Evolutionary conservation across 2,113 vertebrate species (phyloP).

Genomic region (Crotalus viridis): DNA sequence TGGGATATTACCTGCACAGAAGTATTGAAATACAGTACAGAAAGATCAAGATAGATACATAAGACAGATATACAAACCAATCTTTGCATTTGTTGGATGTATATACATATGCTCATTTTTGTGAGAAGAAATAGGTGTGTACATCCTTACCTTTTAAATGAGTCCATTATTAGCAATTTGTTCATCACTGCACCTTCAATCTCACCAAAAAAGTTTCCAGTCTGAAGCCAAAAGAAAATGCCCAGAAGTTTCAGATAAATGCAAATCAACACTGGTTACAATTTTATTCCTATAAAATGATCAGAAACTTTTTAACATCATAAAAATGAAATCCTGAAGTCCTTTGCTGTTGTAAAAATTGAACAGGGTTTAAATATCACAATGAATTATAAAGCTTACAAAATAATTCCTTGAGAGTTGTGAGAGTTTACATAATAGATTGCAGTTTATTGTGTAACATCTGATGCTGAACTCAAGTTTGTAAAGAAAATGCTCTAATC

Average conservation of each 20-base stretch:
- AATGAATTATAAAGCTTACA: constrained; percentile 28
- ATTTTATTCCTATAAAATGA: constrained; percentile 61
- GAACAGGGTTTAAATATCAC: constrained; percentile 31
- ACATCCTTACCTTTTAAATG: constrained; percentile 91
- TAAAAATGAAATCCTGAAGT: constrained; percentile 46
- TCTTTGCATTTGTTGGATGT: constrained; percentile 24
- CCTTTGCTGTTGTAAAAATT: constrained; percentile 39
- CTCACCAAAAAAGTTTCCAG: constrained; percentile 94
- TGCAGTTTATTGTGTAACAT: constrained; percentile 38
- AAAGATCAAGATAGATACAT: constrained; percentile 14
- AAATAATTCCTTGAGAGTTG: constrained; percentile 45
- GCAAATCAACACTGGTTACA: constrained; percentile 25
- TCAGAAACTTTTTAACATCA: constrained; percentile 55
- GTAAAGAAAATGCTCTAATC: constrained; percentile 60
- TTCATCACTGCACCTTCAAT: constrained; percentile 96
- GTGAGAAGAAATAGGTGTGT: constrained; percentile 22
- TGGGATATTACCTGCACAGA: neutral
- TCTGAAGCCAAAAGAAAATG: constrained; percentile 75
- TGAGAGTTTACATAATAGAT: constrained; percentile 36
- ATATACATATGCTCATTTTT: constrained; percentile 37
- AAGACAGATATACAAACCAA: constrained; percentile 6
- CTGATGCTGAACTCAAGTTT: constrained; percentile 47
- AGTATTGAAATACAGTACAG: neutral
- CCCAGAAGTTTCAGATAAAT: constrained; percentile 36
- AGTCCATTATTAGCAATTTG: constrained; percentile 95